Conservation (phyloP, 2,888 invertebrate species). For the Pinctada fucata region DNA sequence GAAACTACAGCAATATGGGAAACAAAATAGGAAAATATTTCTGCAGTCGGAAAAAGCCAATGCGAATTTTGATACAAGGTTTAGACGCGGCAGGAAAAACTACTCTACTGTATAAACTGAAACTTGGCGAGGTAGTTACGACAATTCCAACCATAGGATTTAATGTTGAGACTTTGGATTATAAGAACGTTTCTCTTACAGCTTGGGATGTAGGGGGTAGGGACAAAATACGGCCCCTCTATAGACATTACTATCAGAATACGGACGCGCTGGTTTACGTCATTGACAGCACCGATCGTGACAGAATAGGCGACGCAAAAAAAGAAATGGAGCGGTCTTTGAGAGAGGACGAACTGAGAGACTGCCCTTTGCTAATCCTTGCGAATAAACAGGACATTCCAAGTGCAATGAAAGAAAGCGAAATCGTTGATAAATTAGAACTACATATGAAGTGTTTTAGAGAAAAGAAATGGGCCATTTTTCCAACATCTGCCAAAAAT, state of each 20-base stretch:
- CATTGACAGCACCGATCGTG: conserved; percentile 59
- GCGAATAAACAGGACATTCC: conserved; percentile 64
- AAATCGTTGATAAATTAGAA: conserved; percentile 46
- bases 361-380: conserved; percentile 45
- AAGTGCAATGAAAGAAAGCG: conserved; percentile 43
- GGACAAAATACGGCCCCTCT: conserved; percentile 52
- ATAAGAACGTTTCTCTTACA: conserved; percentile 44
- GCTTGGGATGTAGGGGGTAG: conserved; percentile 61
- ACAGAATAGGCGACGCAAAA: conserved; percentile 50
- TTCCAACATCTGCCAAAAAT: conserved; percentile 38
- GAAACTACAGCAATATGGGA: conserved; percentile 1
- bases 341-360: conserved; percentile 46
- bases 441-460: not conserved
- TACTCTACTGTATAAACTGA: conserved; percentile 52
- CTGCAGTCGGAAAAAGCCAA: conserved; percentile 12
- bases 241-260: conserved; percentile 52
- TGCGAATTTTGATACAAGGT: conserved; percentile 46
- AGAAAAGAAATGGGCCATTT: conserved; percentile 35
- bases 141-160: conserved; percentile 64
- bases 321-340: conserved; percentile 41
- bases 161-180: conserved; percentile 54
- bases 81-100: conserved; percentile 61
- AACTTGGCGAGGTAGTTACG: conserved; percentile 58
- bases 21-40: conserved; percentile 11
- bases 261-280: conserved; percentile 57